These are phyloP conservation scores for Diachrysia chrysitis DNA, from an alignment of 2,888 invertebrate species.

Conservation along the genomic window DNA sequence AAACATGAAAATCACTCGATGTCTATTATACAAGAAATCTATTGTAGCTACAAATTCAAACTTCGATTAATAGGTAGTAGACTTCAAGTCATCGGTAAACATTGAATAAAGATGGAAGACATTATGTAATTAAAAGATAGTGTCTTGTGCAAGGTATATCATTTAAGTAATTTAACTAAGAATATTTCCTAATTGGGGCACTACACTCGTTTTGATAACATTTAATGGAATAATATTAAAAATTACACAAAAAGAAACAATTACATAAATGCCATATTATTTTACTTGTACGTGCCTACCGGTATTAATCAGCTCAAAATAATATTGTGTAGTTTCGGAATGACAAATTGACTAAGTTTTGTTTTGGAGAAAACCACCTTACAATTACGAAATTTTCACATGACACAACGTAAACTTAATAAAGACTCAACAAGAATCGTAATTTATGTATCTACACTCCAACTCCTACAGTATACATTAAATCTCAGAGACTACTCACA, in stretches of 20 bases:
- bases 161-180: slow-evolving; percentile 47
- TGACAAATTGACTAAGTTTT: slow-evolving; percentile 70
- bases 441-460: slow-evolving; percentile 70
- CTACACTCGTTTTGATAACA: slow-evolving; percentile 48
- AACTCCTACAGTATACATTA: slow-evolving; percentile 82
- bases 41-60: slow-evolving; percentile 64
- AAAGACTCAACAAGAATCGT: slow-evolving; percentile 75
- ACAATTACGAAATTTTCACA: slow-evolving; percentile 68
- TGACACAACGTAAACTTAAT: slow-evolving; percentile 72
- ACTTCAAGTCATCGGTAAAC: slow-evolving; percentile 61
- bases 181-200: slow-evolving; percentile 32
- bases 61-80: slow-evolving; percentile 57
- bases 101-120: slow-evolving; percentile 77
- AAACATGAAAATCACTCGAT: slow-evolving; percentile 61
- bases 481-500: slow-evolving; percentile 81
- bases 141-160: slow-evolving; percentile 57
- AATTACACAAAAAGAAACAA: slow-evolving; percentile 57
- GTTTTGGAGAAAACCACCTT: slow-evolving; percentile 65
- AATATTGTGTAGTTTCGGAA: slow-evolving; percentile 69
- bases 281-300: slow-evolving; percentile 51
- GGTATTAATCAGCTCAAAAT: slow-evolving; percentile 59
- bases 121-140: slow-evolving; percentile 68
- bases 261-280: slow-evolving; percentile 64
- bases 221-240: slow-evolving; percentile 58
- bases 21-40: slow-evolving; percentile 63